Conservation (phyloP, 1,140 invertebrate species). For the Cryptotermes secundus region DNA sequence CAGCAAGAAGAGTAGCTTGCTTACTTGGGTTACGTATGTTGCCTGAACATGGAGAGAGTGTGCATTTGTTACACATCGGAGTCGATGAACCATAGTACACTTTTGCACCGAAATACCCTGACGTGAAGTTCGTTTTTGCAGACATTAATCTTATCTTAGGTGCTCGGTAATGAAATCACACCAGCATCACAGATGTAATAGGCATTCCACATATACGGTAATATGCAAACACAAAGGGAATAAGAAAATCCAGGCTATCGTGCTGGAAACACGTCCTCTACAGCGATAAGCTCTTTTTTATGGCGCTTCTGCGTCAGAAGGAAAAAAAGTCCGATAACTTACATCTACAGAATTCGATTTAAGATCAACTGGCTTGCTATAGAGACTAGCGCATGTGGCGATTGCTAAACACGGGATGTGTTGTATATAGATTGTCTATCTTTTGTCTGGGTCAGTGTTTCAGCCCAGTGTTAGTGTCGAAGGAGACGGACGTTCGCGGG, state of each 20-base stretch:
- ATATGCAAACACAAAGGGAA: neutral
- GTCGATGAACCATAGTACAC: neutral
- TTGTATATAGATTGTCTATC: too few species aligned
- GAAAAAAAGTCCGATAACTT: neutral
- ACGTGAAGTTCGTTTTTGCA: conserved; percentile 5
- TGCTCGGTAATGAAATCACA: neutral
- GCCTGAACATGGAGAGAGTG: too few species aligned
- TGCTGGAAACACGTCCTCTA: neutral
- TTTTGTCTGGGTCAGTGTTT: too few species aligned
- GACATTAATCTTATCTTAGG: conserved; percentile 19
- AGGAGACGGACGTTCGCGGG: too few species aligned
- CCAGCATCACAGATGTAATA: neutral
- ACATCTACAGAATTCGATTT: neutral
- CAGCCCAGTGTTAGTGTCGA: too few species aligned
- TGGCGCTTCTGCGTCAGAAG: neutral
- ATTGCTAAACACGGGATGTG: too few species aligned
- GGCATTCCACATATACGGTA: too few species aligned
- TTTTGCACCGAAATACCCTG: neutral
- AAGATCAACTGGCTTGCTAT: neutral
- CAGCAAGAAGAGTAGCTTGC: too few species aligned
- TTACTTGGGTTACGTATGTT: too few species aligned
- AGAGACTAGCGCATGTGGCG: neutral
- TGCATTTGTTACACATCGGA: too few species aligned
- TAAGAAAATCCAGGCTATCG: neutral
- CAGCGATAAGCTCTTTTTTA: neutral